Percentiles rank a stretch among this genome's conserved stretches.
These are phyloP conservation scores for Glaucidium brasilianum DNA, from an alignment of 2,113 vertebrate species.

Conservation along the genomic window DNA sequence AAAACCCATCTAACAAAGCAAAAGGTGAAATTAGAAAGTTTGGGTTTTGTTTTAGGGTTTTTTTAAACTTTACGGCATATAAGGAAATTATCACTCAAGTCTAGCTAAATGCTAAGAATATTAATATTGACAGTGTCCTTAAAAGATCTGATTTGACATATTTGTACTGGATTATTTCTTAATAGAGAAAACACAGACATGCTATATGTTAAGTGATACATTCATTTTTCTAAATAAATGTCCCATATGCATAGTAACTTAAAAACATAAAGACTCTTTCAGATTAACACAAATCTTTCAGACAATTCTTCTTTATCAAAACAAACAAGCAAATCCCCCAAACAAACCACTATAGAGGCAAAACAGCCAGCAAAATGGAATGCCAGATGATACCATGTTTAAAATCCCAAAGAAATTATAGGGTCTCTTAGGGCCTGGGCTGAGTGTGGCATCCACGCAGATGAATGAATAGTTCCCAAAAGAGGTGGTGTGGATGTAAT, in stretches of 20 bases:
- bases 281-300: not conserved
- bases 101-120: not conserved
- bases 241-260: not conserved
- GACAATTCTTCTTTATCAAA: not conserved
- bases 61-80: not conserved
- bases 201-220: not conserved
- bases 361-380: slow-evolving; percentile 15
- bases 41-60: not conserved
- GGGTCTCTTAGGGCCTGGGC: slow-evolving; percentile 91
- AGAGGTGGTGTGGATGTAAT: slow-evolving; percentile 86
- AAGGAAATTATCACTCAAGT: not conserved
- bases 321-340: not conserved
- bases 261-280: not conserved
- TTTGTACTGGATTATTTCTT: not conserved
- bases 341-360: not conserved
- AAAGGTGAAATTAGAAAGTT: not conserved
- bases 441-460: slow-evolving; percentile 89
- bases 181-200: not conserved
- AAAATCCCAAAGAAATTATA: slow-evolving; percentile 97
- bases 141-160: not conserved
- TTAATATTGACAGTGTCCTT: not conserved
- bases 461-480: slow-evolving; percentile 98
- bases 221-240: not conserved
- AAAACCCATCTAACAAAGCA: not conserved
- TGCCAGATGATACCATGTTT: slow-evolving; percentile 77